Evolutionary conservation across 2,888 invertebrate species (phyloP).

Genomic region (Eupithecia subfuscata): DNA sequence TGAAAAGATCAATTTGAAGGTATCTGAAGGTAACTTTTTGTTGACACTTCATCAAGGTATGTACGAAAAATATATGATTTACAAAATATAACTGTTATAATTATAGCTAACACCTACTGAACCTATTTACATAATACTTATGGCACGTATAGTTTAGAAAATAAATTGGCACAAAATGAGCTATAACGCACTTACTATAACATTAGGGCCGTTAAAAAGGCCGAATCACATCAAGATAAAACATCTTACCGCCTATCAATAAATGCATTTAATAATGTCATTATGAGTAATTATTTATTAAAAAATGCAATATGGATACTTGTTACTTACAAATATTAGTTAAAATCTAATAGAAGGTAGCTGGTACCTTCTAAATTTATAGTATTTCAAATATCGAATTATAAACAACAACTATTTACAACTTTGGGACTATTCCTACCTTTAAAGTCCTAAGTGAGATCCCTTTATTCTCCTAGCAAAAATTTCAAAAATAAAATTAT

Average conservation of each 20-base stretch:
- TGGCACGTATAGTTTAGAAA: slow-evolving; percentile 60
- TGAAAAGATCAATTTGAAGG: background rate
- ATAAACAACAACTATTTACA: slow-evolving; percentile 2
- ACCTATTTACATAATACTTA: slow-evolving; percentile 16
- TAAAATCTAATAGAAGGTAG: background rate
- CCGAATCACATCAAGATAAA: slow-evolving; percentile 47
- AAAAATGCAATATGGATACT: background rate
- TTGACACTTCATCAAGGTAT: background rate
- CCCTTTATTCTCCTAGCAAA: background rate
- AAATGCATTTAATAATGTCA: background rate
- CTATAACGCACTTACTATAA: slow-evolving; percentile 16
- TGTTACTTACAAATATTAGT: background rate
- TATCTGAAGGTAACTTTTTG: background rate
- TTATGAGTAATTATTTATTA: background rate
- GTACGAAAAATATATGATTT: slow-evolving; percentile 1
- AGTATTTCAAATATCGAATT: background rate
- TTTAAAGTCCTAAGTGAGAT: background rate
- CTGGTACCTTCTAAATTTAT: background rate
- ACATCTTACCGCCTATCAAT: background rate
- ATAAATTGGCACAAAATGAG: slow-evolving; percentile 59
- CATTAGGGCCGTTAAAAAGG: slow-evolving; percentile 47
- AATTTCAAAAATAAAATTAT: background rate
- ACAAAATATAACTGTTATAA: background rate
- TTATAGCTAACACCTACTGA: background rate
- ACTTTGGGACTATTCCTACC: background rate